Evolutionary conservation across 2,113 vertebrate species (phyloP), one percentile per base, ranked within the genome.

Genomic region (Cheilinus undulatus): DNA sequence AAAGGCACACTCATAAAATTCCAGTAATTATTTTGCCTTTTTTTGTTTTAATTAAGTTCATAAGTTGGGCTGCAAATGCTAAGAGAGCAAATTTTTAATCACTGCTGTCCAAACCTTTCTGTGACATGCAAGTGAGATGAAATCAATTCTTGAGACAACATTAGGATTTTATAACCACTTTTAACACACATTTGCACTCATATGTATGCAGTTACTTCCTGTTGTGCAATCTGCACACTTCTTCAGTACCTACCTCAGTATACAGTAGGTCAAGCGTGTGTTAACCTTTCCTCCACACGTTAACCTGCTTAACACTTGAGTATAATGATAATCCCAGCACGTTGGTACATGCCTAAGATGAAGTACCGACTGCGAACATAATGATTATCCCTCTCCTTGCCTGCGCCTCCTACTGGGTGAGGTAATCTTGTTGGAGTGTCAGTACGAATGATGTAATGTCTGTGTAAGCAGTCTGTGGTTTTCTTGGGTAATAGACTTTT

Each of bases 401-500:
- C 43, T 12, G 30, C 1, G 3, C 56, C 74, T 65, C 73, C 42
- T 13, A 49, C 69, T 15, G 24, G 52, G 59, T 26, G 57, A 79
- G 40, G 27, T 76, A 85, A 85, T 77, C 71, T 60, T 46, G 50
- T 19, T 1, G 43, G 19, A 53, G 61, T 30, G 66, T 72, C 74
- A 59, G 54, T 45, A n/a, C 3, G 12, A 36, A 71, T 68, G 62
- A 84, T 56, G 67, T 3, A 20, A 82, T 40, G 82, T 85, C 84
- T 78, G 3, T 38, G 45, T 51, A 54, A 59, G 60, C 50, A 42
- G 62, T 14, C n/a, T 46, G 73, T 42, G 45, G 60, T 63, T 74
- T 78, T 54, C 26, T 36, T 23, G 28, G 34, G 62, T 56, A 30
- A 63, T 48, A 54, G 45, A 17, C 19, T 36, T 11, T 2, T 13